Conservation (phyloP, 1,140 invertebrate species). For the Hycleus cichorii region DNA sequence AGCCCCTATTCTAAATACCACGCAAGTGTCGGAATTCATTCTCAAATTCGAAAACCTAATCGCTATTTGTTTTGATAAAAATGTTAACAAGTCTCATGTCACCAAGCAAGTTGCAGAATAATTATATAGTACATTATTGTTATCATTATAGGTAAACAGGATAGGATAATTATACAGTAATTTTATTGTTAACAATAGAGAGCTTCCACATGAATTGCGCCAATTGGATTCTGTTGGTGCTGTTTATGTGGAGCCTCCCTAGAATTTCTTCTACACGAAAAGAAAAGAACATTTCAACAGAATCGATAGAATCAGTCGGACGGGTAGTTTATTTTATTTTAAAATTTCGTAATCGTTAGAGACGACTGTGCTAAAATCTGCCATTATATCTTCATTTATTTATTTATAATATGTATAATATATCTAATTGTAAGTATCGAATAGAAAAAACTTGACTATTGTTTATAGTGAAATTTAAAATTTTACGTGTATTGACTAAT, state of each 20-base stretch:
- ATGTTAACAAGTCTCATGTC: neutral
- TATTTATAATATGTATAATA: too few relatives aligned
- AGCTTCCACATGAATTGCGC: too few relatives aligned
- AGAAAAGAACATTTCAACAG: too few relatives aligned
- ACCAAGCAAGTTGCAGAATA: conserved; percentile 18
- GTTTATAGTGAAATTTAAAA: neutral
- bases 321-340: too few relatives aligned
- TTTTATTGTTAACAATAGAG: neutral
- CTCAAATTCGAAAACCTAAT: neutral
- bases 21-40: conserved; percentile 1
- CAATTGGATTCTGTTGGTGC: too few relatives aligned
- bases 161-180: conserved; percentile 10
- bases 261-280: too few relatives aligned
- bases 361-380: too few relatives aligned
- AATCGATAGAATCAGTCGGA: too few relatives aligned
- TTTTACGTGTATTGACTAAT: neutral
- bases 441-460: neutral
- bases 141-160: conserved; percentile 17
- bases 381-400: too few relatives aligned
- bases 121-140: conserved; percentile 9
- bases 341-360: too few relatives aligned
- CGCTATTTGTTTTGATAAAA: conserved; percentile 9
- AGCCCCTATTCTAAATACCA: conserved; percentile 6
- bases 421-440: too few relatives aligned
- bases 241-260: too few relatives aligned